Base-by-base conservation (phyloP, 2,888 invertebrate species). In the Eledona agricola region DNA sequence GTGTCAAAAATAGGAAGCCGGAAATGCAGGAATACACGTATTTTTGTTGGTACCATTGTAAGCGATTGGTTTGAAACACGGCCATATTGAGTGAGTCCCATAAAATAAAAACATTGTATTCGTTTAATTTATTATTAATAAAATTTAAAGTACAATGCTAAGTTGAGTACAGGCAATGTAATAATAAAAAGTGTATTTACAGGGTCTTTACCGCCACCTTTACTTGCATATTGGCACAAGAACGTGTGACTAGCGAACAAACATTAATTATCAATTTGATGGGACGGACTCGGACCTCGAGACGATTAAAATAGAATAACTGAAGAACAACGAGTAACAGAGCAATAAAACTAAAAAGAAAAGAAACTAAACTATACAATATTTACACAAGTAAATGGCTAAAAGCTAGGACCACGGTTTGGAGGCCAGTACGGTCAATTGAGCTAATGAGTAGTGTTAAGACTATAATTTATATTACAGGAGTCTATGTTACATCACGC, bases 171-270 rank as follows among this genome's bases (percentile, higher is more conserved):
- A 35, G 11, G 7, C 26, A 11, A 19, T 9, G 15, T 11, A 10
- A 20, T 34, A 34, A 15, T 32, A 46, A 46, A 28, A 20, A 19
- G 29, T 35, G 26, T 35, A 34, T 35, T 46, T 46, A 55, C 49
- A 51, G 7, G 22, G 45, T 28, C 45, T 45, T 19, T 45, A 38
- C 55, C 46, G 55, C 38, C 50, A 43, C 40, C 29, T 43, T 23
- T 40, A 38, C 42, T 51, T 55, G 37, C 45, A 46, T 50, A 55
- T 55, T 55, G 55, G 55, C 55, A 55, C 55, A 55, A 51, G 29
- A 51, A 55, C 19, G 46, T 38, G 55, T 55, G 55, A 55, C 55
- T 55, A 55, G 55, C 42, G 51, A 47, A 49, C 26, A 53, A 13
- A 23, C 25, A 40, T 25, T 43, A 37, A 49, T 31, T 31, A 4